Evolutionary conservation across 2,888 invertebrate genomes (phyloP).

Genomic region (Argynnis bischoffii): DNA sequence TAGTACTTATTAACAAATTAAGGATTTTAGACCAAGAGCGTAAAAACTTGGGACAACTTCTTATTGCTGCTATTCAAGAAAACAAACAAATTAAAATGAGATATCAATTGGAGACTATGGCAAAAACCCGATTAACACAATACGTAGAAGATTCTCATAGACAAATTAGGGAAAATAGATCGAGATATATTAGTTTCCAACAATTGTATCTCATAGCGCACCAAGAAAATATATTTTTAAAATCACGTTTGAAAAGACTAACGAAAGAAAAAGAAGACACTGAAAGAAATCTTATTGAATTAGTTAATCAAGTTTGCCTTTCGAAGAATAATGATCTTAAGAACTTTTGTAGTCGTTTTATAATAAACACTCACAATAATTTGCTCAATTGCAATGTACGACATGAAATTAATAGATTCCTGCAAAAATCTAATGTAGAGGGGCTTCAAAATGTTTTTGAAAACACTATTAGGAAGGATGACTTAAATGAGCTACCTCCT

Average conservation of each 20-base stretch:
- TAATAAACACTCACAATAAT: constrained; percentile 61
- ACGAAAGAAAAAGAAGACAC: constrained; percentile 58
- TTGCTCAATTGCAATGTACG: constrained; percentile 57
- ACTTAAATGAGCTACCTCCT: background rate
- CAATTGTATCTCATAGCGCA: constrained; percentile 64
- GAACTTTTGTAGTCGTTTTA: constrained; percentile 62
- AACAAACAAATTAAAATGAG: constrained; percentile 64
- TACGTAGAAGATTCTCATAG: constrained; percentile 60
- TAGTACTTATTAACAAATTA: constrained; percentile 57
- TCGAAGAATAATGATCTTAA: constrained; percentile 63
- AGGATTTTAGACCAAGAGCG: constrained; percentile 59
- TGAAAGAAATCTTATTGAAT: constrained; percentile 57
- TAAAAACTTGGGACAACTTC: constrained; percentile 57
- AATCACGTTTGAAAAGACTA: constrained; percentile 58
- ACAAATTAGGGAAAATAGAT: constrained; percentile 60
- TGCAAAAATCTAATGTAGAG: constrained; percentile 42
- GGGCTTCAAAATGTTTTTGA: background rate
- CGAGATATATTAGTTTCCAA: constrained; percentile 61
- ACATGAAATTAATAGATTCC: constrained; percentile 62
- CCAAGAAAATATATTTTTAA: constrained; percentile 68
- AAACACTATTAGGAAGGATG: background rate
- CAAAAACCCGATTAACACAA: constrained; percentile 58
- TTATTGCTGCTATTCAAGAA: constrained; percentile 62
- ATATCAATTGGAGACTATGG: constrained; percentile 59
- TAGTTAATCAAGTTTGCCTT: constrained; percentile 63